Conservation (phyloP, 1,140 invertebrate species). For the Rhynchophorus ferrugineus region DNA sequence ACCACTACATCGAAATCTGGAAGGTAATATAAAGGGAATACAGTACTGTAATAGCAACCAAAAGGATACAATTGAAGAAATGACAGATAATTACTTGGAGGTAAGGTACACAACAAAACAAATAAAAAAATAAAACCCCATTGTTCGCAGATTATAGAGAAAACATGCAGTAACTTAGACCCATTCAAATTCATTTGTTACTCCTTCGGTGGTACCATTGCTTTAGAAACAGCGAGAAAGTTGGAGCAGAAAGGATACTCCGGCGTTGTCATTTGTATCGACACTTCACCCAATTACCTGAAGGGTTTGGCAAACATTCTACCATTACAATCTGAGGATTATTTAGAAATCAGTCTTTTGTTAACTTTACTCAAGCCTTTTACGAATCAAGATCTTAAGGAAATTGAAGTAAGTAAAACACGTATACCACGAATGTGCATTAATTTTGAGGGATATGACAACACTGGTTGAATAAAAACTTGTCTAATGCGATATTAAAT, state of each 20-base stretch:
- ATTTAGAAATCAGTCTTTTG: no score
- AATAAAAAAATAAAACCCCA: neutral
- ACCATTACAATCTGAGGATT: no score
- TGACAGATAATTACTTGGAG: neutral
- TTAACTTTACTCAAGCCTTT: no score
- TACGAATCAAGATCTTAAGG: no score
- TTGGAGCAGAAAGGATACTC: conserved; percentile 49
- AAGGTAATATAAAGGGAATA: conserved; percentile 56
- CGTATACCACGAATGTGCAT: no score
- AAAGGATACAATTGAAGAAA: conserved; percentile 21
- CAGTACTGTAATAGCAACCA: conserved; percentile 47
- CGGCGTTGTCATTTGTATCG: conserved; percentile 49
- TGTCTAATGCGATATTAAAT: no score
- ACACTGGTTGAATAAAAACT: no score
- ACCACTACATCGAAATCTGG: conserved; percentile 49
- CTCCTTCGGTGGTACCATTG: conserved; percentile 53
- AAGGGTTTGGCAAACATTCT: no score
- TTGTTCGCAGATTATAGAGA: neutral
- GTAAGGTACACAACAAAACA: neutral
- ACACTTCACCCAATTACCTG: conserved; percentile 52
- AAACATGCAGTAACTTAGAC: neutral
- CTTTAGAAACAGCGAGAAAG: conserved; percentile 46
- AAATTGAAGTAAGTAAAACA: no score
- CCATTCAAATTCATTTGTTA: conserved; percentile 53
- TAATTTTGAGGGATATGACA: no score